Evolutionary conservation across 1,140 invertebrate genomes (phyloP).

Genomic region (Araneus ventricosus): DNA sequence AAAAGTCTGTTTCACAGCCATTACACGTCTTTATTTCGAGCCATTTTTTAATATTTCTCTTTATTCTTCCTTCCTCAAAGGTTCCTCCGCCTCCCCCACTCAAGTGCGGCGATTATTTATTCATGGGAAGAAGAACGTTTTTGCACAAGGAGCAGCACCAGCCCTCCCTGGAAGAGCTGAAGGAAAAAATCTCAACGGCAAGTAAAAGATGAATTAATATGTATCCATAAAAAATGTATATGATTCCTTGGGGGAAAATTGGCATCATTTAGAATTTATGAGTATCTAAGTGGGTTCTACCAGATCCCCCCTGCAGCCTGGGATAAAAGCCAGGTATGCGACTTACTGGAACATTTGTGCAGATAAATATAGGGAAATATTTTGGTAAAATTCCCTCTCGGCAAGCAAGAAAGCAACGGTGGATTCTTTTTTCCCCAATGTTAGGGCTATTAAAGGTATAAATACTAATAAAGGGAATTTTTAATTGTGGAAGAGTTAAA

Average conservation of each 20-base stretch:
- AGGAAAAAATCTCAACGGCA: constrained; percentile 1
- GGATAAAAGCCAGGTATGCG: background rate
- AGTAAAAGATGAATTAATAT: background rate
- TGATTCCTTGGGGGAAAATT: background rate
- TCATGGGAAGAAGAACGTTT: constrained; percentile 24
- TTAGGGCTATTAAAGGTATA: no score
- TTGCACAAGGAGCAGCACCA: background rate
- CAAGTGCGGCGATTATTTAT: constrained; percentile 38
- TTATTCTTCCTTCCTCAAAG: background rate
- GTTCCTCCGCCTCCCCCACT: background rate
- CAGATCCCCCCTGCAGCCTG: background rate
- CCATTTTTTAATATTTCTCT: background rate
- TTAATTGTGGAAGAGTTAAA: no score
- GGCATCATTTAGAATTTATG: background rate
- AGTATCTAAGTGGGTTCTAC: background rate
- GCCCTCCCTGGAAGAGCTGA: background rate
- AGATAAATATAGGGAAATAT: no score
- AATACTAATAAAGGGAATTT: no score
- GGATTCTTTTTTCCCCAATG: no score
- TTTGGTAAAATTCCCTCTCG: no score
- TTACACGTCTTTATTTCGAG: background rate
- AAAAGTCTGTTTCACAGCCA: background rate
- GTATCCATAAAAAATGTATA: background rate
- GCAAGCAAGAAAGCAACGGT: no score
- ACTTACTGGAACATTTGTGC: no score